These are phyloP conservation scores for Papilio helenus DNA, from an alignment of 1,140 invertebrate species.

Conservation along the genomic window DNA sequence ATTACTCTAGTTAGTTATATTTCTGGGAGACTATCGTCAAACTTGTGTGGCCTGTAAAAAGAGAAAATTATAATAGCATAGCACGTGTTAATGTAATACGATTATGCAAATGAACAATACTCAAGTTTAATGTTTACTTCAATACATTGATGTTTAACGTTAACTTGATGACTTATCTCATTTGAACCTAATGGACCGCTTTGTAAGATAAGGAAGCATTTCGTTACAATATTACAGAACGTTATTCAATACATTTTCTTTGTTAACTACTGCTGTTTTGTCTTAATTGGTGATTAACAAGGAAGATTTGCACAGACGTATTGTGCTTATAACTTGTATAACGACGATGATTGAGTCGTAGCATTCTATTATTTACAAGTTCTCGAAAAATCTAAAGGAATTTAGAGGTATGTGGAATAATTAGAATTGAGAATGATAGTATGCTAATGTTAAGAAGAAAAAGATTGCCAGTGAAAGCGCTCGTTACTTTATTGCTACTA, in stretches of 20 bases:
- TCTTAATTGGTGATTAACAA: slow-evolving; percentile 9
- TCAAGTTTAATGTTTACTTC: slow-evolving; percentile 22
- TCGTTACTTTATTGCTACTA: background rate
- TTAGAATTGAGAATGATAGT: too few relatives aligned
- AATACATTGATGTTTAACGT: slow-evolving; percentile 16
- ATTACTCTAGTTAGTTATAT: background rate
- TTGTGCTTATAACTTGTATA: background rate
- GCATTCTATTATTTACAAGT: background rate
- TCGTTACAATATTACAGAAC: slow-evolving; percentile 9
- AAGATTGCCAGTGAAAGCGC: too few relatives aligned
- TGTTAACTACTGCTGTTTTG: background rate
- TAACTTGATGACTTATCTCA: slow-evolving; percentile 7
- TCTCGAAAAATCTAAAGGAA: background rate
- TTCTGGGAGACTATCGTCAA: background rate
- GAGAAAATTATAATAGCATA: background rate
- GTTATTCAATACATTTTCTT: slow-evolving; percentile 3
- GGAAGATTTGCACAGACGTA: background rate
- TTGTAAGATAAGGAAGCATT: slow-evolving; percentile 14
- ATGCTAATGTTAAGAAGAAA: too few relatives aligned
- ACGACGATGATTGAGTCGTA: background rate
- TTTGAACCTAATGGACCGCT: background rate
- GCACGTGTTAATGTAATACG: background rate
- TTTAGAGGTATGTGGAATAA: background rate
- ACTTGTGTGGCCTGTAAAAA: background rate
- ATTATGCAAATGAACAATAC: slow-evolving; percentile 21